These are phyloP conservation scores for Zaprionus ghesquierei DNA, from an alignment of 1,140 invertebrate species.

Conservation along the genomic window DNA sequence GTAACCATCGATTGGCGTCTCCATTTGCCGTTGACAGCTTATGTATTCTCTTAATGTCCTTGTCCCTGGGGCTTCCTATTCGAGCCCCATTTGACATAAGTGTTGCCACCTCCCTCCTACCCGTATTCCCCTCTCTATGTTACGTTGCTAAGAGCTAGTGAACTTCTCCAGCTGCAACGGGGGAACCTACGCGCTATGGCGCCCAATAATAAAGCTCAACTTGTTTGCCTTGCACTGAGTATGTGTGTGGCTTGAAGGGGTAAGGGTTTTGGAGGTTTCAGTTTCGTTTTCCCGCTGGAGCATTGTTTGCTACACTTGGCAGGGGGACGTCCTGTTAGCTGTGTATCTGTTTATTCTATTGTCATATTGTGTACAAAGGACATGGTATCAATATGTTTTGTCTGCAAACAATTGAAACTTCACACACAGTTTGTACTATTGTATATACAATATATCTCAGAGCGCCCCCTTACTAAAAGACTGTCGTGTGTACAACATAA, in stretches of 20 bases:
- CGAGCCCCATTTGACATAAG: constrained; percentile 18
- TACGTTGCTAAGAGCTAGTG: constrained; percentile 8
- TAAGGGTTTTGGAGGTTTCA: not conserved
- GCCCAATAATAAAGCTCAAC: constrained; percentile 25
- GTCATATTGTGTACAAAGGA: not conserved
- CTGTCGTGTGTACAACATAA: not conserved
- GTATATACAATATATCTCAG: not conserved
- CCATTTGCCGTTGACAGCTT: constrained; percentile 45
- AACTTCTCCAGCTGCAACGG: not conserved
- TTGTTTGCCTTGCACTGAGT: constrained; percentile 13
- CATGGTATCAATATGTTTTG: not conserved
- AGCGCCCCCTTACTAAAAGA: not conserved
- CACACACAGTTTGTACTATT: not conserved
- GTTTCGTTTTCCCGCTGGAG: not conserved
- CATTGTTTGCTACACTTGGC: not conserved
- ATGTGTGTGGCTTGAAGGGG: not conserved
- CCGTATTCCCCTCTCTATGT: not conserved
- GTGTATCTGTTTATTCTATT: not conserved
- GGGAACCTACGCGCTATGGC: constrained; percentile 14
- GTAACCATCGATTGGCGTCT: constrained; percentile 66
- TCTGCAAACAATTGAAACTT: not conserved
- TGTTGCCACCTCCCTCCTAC: constrained; percentile 1
- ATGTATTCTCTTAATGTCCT: constrained; percentile 40
- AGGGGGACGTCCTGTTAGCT: not conserved
- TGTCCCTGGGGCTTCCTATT: constrained; percentile 31